Base-by-base conservation (phyloP, 2,888 invertebrate genomes). In the Ethmia dodecea region DNA sequence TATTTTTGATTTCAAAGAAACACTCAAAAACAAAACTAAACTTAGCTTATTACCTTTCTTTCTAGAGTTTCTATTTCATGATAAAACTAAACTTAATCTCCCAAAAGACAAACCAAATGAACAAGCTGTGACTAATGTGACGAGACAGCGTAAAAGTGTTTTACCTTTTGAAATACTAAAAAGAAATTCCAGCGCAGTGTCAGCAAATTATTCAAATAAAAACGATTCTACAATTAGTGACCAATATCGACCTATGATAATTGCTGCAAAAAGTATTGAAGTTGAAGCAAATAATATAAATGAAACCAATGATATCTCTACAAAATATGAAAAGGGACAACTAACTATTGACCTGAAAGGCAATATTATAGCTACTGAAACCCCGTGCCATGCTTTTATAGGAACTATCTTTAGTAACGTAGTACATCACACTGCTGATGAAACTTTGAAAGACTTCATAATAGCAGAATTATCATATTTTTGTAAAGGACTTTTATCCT, bases 401-500 rank as follows among this genome's bases (percentile, higher is more conserved):
- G 86, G 83, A 24, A 69, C 69, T 33, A 47, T 84, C 30, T 81
- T 80, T 42, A 76, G 55, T 45, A 72, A 78, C 45, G 64, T 57
- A 12, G 39, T 63, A 16, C 66, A 73, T 45, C 59, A 67, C 33
- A 55, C 45, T 28, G 44, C 55, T 31, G 57, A 63, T 41, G 68
- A 73, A 49, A 64, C 66, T 22, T 37, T 79, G 4, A 70, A 71
- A 38, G 75, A 80, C 51, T 78, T 80, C 45, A 73, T 86, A 35
- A 70, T 76, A 38, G 48, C 65, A 24, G 79, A 86, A 52, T 45
- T 86, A 15, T 70, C 79, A 1, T 38, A 60, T 38, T 84, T 83
- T 75, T 84, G 84, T 70, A 80, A 79, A 42, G 84, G 81, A 37
- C 55, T 69, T 45, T 62, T 83, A 38, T 71, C 74, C 1, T 60